Base-by-base conservation (phyloP, 1,140 invertebrate genomes). In the Cotesia glomerata region DNA sequence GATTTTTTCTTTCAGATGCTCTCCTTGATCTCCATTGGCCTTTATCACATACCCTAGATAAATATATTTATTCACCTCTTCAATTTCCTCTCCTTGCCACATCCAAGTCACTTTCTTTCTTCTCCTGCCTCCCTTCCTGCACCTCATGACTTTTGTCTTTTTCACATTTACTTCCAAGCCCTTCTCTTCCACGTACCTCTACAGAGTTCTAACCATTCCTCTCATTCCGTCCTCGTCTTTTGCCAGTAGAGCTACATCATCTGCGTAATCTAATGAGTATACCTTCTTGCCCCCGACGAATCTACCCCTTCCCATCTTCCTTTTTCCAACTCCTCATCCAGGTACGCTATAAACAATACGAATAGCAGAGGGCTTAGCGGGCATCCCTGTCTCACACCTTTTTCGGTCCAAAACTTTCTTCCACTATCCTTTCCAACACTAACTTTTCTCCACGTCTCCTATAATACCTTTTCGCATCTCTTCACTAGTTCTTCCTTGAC, bases 291-390 rank as follows among this genome's bases (percentile, higher is more conserved):
- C 52, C n/a, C n/a, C n/a, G n/a, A n/a, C 36, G 4, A 36, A 4
- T 45, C 49, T 14, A 66, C n/a, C 35, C 63, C 36, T 14, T 11
- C 35, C 36, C 49, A n/a, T 66, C 49, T 67, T 9, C 45, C 69
- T 11, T 65, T 45, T 49, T 64, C 61, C 18, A 71, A 61, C 54
- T 71, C 69, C 45, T 62, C n/a, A n/a, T n/a, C n/a, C n/a, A n/a
- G n/a, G n/a, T n/a, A n/a, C n/a, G n/a, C n/a, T n/a, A n/a, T n/a
- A n/a, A n/a, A n/a, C n/a, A n/a, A n/a, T n/a, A n/a, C n/a, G n/a
- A n/a, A n/a, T n/a, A n/a, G n/a, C n/a, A n/a, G n/a, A n/a, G n/a
- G n/a, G n/a, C n/a, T n/a, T n/a, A n/a, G n/a, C n/a, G n/a, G n/a
- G n/a, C n/a, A n/a, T n/a, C n/a, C n/a, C n/a, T n/a, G n/a, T n/a